These are phyloP conservation scores for Drosophila colorata DNA, from an alignment of 2,888 invertebrate genomes.

Conservation along the genomic window DNA sequence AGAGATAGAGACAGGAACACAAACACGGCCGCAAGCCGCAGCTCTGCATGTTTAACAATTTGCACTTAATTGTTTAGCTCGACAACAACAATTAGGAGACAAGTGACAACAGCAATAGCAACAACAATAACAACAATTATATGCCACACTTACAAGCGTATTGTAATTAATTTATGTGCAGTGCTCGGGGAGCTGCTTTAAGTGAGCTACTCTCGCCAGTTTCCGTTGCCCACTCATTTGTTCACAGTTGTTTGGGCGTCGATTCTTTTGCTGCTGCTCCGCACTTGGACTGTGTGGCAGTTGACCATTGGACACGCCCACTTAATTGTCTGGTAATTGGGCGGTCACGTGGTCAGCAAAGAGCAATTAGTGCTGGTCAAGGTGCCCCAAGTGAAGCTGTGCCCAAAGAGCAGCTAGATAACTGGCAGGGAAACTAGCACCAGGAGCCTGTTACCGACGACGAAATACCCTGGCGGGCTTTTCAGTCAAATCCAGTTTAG, in stretches of 20 bases:
- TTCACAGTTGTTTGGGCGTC: constrained; percentile 18
- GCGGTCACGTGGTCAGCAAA: constrained; percentile 23
- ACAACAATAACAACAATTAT: constrained; percentile 47
- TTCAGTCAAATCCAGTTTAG: too few relatives aligned
- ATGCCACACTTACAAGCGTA: constrained; percentile 52
- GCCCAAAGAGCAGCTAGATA: constrained; percentile 1
- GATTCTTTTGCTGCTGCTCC: constrained; percentile 8
- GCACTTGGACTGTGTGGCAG: not conserved
- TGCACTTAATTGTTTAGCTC: constrained; percentile 62
- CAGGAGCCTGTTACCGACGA: not conserved
- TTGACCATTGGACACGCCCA: constrained; percentile 39
- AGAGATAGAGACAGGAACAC: too few relatives aligned
- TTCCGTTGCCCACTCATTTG: constrained; percentile 2
- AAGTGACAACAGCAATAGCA: constrained; percentile 26
- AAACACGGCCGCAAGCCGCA: constrained; percentile 43
- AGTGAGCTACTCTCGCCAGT: constrained; percentile 29
- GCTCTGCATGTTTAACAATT: constrained; percentile 61
- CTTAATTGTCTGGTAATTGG: constrained; percentile 44
- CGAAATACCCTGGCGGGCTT: not conserved
- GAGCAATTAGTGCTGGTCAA: constrained; percentile 38
- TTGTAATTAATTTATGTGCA: constrained; percentile 78
- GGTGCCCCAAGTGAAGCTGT: constrained; percentile 1
- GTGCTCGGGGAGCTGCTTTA: constrained; percentile 28
- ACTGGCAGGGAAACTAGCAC: not conserved
- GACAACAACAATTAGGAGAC: constrained; percentile 39